Evolutionary conservation across 2,113 vertebrate genomes (phyloP).

Genomic region (Piliocolobus tephrosceles): DNA sequence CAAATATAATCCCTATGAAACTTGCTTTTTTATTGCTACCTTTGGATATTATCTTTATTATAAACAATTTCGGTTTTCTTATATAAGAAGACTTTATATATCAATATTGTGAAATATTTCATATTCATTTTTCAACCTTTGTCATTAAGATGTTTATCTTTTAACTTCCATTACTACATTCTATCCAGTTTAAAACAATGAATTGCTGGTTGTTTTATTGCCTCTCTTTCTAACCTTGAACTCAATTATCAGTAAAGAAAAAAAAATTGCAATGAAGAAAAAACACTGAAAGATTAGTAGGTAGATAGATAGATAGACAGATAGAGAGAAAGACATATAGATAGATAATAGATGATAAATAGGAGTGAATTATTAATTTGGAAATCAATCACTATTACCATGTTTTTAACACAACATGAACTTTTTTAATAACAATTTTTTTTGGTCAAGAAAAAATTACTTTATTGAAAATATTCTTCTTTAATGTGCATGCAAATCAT

Average conservation of each 20-base stretch:
- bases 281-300: neutral
- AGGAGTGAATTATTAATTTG: neutral
- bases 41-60: neutral
- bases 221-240: neutral
- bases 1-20: neutral
- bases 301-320: too few relatives aligned
- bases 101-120: neutral
- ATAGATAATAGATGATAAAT: neutral
- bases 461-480: neutral
- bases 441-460: neutral
- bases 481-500: neutral
- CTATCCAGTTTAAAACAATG: neutral
- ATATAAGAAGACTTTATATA: too few relatives aligned
- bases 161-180: neutral
- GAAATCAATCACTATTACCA: neutral
- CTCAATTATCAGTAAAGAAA: neutral
- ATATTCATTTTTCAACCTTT: neutral
- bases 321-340: too few relatives aligned
- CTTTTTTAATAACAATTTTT: slow-evolving; percentile 1
- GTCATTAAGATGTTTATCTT: neutral
- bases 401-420: neutral
- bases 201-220: neutral
- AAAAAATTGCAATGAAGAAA: neutral
- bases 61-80: neutral
- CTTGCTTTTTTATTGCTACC: neutral